phyloP scores from a whole-genome alignment of 2,113 vertebrate species.

The Sterrhoptilus dennistouni region DNA sequence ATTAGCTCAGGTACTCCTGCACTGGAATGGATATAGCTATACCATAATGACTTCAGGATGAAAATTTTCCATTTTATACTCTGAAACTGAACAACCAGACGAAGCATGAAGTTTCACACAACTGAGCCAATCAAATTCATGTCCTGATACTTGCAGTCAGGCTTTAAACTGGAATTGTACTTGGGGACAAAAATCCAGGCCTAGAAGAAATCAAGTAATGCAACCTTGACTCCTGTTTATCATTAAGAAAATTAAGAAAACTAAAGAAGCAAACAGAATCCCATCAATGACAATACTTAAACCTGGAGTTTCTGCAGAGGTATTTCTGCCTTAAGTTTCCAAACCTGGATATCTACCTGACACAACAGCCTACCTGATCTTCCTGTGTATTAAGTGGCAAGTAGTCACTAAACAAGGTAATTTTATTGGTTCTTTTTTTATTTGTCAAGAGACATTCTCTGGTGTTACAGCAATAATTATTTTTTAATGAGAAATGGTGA shows the following conservation, averaged over 20 bases:
- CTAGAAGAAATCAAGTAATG: neutral
- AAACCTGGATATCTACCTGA: rapidly evolving
- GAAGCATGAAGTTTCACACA: neutral
- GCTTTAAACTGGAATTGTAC: neutral
- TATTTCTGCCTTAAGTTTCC: neutral
- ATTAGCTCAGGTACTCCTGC: neutral
- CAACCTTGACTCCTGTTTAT: neutral
- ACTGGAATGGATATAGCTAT: neutral
- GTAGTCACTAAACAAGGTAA: neutral
- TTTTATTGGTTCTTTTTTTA: neutral
- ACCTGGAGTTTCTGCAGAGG: neutral
- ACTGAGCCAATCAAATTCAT: neutral
- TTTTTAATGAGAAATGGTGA: neutral
- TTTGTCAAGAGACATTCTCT: neutral
- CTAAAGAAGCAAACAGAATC: neutral
- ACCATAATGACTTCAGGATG: neutral
- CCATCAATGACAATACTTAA: neutral
- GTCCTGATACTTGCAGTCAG: neutral
- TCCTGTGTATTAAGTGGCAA: neutral
- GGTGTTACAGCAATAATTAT: neutral
- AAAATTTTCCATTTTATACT: neutral
- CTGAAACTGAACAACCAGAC: neutral
- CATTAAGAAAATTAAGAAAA: neutral
- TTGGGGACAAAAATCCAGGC: neutral
- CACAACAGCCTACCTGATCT: neutral